Conservation (phyloP, 1,140 invertebrate genomes). For the Drosophila oshimai region DNA sequence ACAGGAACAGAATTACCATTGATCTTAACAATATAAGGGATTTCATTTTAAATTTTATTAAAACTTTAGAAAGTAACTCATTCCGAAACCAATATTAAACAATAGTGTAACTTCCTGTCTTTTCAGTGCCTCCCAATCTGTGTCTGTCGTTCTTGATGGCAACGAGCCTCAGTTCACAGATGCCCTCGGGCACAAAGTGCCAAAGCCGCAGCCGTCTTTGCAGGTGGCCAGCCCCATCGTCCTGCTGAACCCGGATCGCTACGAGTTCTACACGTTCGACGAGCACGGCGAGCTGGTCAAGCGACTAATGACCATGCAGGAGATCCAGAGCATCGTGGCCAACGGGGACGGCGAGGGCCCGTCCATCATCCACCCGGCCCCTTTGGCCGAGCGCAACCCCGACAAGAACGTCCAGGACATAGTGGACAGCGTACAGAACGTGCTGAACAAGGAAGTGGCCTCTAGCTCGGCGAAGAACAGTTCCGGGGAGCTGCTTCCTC, state of each 20-base stretch:
- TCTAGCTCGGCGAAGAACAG: constrained; percentile 84
- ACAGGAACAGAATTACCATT: too few relatives aligned
- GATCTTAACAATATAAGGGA: too few relatives aligned
- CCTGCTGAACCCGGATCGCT: constrained; percentile 89
- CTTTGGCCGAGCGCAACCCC: constrained; percentile 83
- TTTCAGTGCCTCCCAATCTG: constrained; percentile 85
- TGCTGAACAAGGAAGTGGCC: constrained; percentile 90
- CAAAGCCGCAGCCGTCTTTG: constrained; percentile 84
- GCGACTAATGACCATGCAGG: constrained; percentile 90
- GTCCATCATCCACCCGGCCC: constrained; percentile 83
- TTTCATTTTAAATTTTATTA: too few relatives aligned
- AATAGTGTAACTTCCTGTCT: background rate
- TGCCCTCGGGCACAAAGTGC: constrained; percentile 85
- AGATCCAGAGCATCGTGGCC: constrained; percentile 92
- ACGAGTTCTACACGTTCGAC: constrained; percentile 93
- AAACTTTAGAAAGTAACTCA: too few relatives aligned
- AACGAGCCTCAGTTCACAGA: constrained; percentile 85
- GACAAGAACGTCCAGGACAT: constrained; percentile 90
- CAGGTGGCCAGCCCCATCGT: constrained; percentile 89
- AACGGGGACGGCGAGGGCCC: constrained; percentile 87
- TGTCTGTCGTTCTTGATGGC: constrained; percentile 85
- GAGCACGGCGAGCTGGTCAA: constrained; percentile 91
- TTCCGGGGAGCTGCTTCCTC: constrained; percentile 82
- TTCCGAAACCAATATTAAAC: too few relatives aligned
- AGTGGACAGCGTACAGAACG: constrained; percentile 91